Evolutionary conservation across 2,888 invertebrate species (phyloP).

Genomic region (Archips crataeganus): DNA sequence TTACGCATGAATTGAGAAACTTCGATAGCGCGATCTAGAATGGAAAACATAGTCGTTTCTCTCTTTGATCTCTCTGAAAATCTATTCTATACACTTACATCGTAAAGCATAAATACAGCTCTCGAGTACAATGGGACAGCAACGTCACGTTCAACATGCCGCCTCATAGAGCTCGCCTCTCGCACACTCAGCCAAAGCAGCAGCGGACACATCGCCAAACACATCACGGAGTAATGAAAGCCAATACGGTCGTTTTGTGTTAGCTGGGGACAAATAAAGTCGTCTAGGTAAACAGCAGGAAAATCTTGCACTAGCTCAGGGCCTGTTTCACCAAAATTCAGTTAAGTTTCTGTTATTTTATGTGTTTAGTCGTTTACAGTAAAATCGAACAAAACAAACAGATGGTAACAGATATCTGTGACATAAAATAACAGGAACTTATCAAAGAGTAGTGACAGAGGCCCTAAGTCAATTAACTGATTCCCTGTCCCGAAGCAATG

Average conservation of each 20-base stretch:
- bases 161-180: constrained; percentile 85
- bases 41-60: not conserved
- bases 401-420: no score
- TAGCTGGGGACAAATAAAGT: constrained; percentile 74
- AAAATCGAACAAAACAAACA: no score
- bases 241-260: constrained; percentile 92
- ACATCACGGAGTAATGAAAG: constrained; percentile 94
- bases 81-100: constrained; percentile 85
- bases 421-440: no score
- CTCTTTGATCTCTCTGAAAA: no score
- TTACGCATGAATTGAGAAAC: no score
- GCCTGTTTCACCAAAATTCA: not conserved
- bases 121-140: constrained; percentile 92
- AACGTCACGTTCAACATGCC: constrained; percentile 92
- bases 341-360: no score
- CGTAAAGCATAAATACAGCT: constrained; percentile 91
- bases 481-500: no score
- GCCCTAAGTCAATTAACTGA: no score
- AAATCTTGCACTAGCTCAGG: not conserved
- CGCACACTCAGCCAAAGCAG: constrained; percentile 87
- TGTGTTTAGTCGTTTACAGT: no score
- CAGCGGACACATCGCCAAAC: constrained; percentile 92
- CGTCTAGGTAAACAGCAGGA: not conserved
- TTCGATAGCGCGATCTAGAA: no score
- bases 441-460: no score